These are phyloP conservation scores for Cheilosia scutellata DNA, from an alignment of 2,888 invertebrate species.

Conservation along the genomic window DNA sequence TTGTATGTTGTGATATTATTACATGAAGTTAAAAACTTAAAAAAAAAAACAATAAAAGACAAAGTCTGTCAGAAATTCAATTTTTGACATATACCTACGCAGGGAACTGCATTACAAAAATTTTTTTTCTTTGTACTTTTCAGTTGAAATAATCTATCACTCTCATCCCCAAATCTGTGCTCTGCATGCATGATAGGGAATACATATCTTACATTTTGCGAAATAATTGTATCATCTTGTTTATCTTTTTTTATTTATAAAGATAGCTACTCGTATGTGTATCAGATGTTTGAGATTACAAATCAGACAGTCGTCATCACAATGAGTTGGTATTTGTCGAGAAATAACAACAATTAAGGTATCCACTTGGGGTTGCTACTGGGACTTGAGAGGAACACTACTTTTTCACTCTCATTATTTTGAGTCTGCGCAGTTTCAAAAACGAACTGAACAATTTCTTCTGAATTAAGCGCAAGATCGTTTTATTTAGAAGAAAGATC, in stretches of 20 bases:
- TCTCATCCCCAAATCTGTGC: slow-evolving; percentile 17
- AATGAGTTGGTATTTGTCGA: background rate
- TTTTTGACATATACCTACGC: slow-evolving; percentile 46
- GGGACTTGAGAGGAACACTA: slow-evolving; percentile 10
- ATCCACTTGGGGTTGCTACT: background rate
- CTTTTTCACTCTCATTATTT: slow-evolving; percentile 14
- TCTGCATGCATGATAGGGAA: background rate
- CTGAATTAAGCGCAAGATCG: slow-evolving; percentile 46
- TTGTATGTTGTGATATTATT: slow-evolving; percentile 75
- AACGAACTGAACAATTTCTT: slow-evolving; percentile 11
- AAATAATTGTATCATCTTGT: slow-evolving; percentile 16
- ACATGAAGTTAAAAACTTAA: slow-evolving; percentile 64
- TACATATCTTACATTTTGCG: slow-evolving; percentile 24
- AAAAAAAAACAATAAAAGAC: slow-evolving; percentile 58
- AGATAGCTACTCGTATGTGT: background rate
- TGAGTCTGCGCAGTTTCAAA: slow-evolving; percentile 29
- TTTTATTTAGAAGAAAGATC: slow-evolving; percentile 45
- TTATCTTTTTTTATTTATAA: slow-evolving; percentile 14
- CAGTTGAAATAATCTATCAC: slow-evolving; percentile 2
- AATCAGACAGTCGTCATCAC: slow-evolving; percentile 27
- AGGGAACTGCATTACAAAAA: slow-evolving; percentile 16
- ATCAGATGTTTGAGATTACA: slow-evolving; percentile 8
- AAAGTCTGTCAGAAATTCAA: slow-evolving; percentile 43
- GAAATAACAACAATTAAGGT: slow-evolving; percentile 11
- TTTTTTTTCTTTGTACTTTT: background rate